Percentiles rank a stretch among this genome's conserved stretches.
Evolutionary conservation across 2,797 vertebrate species (phyloP).

Genomic region (Argentina silus): DNA sequence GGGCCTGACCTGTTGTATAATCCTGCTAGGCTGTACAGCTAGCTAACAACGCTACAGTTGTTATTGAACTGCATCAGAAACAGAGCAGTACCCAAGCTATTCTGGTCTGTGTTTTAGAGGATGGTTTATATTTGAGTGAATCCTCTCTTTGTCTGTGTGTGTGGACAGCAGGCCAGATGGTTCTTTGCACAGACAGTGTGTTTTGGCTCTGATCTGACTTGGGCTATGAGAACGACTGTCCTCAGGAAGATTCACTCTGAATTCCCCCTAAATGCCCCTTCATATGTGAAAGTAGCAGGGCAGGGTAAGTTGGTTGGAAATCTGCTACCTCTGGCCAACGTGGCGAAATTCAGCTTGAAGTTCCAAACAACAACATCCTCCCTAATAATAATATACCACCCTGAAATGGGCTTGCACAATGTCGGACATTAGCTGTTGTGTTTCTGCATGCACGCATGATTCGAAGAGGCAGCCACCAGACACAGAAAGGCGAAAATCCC

Average conservation of each 20-base stretch:
- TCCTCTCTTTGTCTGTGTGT: constrained; percentile 13
- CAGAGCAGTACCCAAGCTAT: neutral
- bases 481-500: no score
- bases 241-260: constrained; percentile 17
- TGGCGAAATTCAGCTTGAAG: no score
- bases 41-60: neutral
- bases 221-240: constrained; percentile 41
- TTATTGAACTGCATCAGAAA: neutral
- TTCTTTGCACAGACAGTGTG: constrained; percentile 30
- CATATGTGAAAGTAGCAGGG: no score
- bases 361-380: no score
- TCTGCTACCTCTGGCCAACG: no score
- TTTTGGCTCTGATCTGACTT: constrained; percentile 46
- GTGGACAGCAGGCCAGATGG: constrained; percentile 39
- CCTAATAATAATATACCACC: no score
- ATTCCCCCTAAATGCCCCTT: neutral
- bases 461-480: no score
- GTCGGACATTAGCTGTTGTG: neutral
- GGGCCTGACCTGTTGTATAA: neutral
- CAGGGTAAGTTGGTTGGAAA: no score
- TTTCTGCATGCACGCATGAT: neutral
- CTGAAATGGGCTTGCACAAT: no score
- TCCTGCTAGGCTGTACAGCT: neutral
- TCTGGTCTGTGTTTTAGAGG: neutral
- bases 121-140: constrained; percentile 26